Evolutionary conservation across 2,888 invertebrate species (phyloP), one percentile per base, ranked within the genome.

Genomic region (Ectobius pallidus): DNA sequence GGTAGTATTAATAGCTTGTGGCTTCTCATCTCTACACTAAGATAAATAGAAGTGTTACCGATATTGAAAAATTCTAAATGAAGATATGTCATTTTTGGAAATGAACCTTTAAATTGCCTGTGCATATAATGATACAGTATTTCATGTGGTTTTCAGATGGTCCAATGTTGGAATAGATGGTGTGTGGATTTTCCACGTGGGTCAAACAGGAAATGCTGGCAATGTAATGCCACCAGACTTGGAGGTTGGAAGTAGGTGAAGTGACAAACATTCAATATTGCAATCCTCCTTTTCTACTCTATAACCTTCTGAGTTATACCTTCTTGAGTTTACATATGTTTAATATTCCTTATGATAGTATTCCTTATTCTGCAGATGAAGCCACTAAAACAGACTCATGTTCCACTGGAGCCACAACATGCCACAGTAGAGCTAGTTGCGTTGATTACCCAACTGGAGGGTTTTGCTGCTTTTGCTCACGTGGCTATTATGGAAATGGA

Each of bases 401-500:
- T 65, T 14, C 46, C 3, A n/a, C n/a, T 44, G 91, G 90, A 0
- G 86, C 90, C 7, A 89, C 90, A 49, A 87, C 89, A 55, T 98
- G 97, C 80, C 94, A 96, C 81, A 87, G 88, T 55, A 89, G 92
- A 78, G 95, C 96, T 0, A 86, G 86, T 70, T 98, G 97, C 81
- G 85, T 90, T 6, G 96, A 98, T 82, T 92, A 91, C 79, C 86
- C 88, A 67, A 86, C 87, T 39, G 97, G 97, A 9, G 97, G 97
- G 7, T 96, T 92, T 81, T 99, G 98, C 81, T 99, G 99, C 81
- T 86, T 88, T 75, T 99, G 99, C 81, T 86, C 88, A 44, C 84
- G 87, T n/a, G 93, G 92, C 6, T 95, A 86, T 83, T 96, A 94
- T 80, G 99, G 99, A 75, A 99, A 99, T 81, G 99, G 99, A 70